Percentiles rank a stretch among this genome's conserved stretches.
Evolutionary conservation across 2,888 invertebrate species (phyloP).

Genomic region (Therioaphis trifolii): DNA sequence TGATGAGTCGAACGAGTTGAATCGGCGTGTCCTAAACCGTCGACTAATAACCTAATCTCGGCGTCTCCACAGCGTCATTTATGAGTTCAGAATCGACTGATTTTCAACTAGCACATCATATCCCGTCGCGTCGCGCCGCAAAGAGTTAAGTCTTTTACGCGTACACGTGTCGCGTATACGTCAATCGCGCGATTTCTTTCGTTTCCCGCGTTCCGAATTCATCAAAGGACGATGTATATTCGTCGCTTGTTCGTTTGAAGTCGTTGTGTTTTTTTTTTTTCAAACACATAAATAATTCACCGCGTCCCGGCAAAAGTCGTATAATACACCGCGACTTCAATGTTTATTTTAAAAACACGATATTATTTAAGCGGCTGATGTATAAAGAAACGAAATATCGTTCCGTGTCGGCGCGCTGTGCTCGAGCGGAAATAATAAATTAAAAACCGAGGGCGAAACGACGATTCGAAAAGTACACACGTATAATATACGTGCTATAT

Average conservation of each 20-base stretch:
- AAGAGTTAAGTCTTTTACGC: too few relatives aligned
- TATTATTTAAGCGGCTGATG: constrained; percentile 13
- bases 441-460: neutral
- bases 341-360: neutral
- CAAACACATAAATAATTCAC: neutral
- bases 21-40: too few relatives aligned
- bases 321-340: constrained; percentile 8
- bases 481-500: too few relatives aligned
- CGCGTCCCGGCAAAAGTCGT: neutral
- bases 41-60: too few relatives aligned
- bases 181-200: too few relatives aligned
- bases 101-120: too few relatives aligned
- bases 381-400: constrained; percentile 18
- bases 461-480: neutral
- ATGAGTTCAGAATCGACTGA: too few relatives aligned
- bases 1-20: too few relatives aligned
- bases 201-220: neutral
- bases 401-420: neutral
- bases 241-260: too few relatives aligned
- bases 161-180: too few relatives aligned
- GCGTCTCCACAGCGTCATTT: too few relatives aligned
- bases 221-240: neutral
- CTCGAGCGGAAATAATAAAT: constrained; percentile 12
- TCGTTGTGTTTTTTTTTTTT: neutral
- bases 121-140: too few relatives aligned